Evolutionary conservation across 2,113 vertebrate species (phyloP), one percentile per base, ranked within the genome.

Genomic region (Triplophysa siluroides): DNA sequence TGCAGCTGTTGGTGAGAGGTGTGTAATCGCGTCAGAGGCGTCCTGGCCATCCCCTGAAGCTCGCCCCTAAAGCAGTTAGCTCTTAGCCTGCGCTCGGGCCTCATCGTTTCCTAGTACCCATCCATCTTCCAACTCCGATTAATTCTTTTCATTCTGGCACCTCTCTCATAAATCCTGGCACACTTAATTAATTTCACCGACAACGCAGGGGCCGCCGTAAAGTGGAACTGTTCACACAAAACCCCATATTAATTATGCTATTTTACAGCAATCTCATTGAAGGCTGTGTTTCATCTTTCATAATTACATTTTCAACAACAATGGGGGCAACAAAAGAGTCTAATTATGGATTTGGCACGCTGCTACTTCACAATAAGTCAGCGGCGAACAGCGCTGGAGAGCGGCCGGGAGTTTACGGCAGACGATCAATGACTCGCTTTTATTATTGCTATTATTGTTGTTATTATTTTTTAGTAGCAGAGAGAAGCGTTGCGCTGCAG

Each of bases 181-280:
- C 96, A 98, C 96, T 99, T 99, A 98, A 99, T 99, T 98, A 98
- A 99, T 98, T 98, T 98, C 96, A 95, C 93, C 92, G 96, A 94
- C 94, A 95, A 94, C 94, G 90, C 91, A 94, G 95, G 93, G 96
- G 89, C 90, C 95, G 95, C 95, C 91, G 94, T 97, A 97, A 97
- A 98, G 96, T 94, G 93, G 95, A 94, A 98, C 97, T 97, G 95
- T 98, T 98, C 95, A 97, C 93, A 92, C 95, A 98, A 98, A 91
- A 98, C 95, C 96, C 95, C 95, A 96, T 98, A 99, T 98, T 98
- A 99, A 98, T 98, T 98, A 98, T 98, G 97, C 97, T 97, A 97
- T 98, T 99, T 94, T 98, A 98, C 95, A 94, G 96, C 95, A 93
- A 95, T 97, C 95, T 96, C 95, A 96, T 95, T 96, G 95, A 97